Evolutionary conservation across 53 echinoderm and acorn worm genomes (phyloP).

Genomic region (Paracentrotus lividus): DNA sequence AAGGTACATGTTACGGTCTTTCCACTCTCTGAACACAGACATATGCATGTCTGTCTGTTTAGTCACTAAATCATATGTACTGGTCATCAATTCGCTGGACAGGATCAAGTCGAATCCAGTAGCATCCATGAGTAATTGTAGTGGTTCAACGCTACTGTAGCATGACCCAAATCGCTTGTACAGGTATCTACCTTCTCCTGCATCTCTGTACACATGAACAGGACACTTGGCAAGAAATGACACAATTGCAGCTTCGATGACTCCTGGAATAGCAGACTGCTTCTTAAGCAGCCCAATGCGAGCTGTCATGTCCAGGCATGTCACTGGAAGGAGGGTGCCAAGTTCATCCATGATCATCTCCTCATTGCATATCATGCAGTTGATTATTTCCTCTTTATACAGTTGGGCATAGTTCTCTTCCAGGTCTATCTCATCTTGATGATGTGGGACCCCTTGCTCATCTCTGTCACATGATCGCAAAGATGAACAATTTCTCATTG

Average conservation of each 20-base stretch:
- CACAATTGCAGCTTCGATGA: not conserved
- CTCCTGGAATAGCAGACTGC: not conserved
- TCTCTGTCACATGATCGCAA: not conserved
- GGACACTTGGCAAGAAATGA: not conserved
- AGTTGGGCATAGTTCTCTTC: not conserved
- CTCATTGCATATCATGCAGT: not conserved
- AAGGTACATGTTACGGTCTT: not conserved
- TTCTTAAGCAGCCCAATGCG: slow-evolving; percentile 26
- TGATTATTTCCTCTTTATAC: slow-evolving; percentile 3
- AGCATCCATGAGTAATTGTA: not conserved
- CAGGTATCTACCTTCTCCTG: not conserved
- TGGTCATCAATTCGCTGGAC: not conserved
- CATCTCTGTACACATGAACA: not conserved
- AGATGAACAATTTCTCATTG: not conserved
- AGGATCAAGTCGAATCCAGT: not conserved
- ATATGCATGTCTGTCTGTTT: not conserved
- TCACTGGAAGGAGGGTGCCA: not conserved
- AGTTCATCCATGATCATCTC: slow-evolving; percentile 36
- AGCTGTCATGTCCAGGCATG: not conserved
- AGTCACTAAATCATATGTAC: not conserved
- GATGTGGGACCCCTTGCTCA: not conserved
- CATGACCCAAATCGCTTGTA: not conserved
- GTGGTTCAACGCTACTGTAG: not conserved
- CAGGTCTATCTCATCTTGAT: too few species aligned
- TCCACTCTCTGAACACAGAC: not conserved